Base-by-base conservation (phyloP, 2,888 invertebrate genomes). In the Ophion ventricosus region DNA sequence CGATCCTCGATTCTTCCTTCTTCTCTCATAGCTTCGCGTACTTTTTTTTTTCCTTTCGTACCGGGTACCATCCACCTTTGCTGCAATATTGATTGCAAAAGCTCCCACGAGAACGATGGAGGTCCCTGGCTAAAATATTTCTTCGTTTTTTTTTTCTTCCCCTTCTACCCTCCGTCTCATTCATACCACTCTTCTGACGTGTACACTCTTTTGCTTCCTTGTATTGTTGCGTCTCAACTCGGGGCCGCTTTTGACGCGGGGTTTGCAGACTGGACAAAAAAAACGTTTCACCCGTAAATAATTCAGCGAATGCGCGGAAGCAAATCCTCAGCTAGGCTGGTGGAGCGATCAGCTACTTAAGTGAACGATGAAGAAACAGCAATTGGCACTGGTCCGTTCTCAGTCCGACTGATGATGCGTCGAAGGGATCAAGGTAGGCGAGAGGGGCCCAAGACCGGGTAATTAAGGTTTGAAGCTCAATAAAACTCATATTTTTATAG, bases 1-100 rank as follows among this genome's bases (percentile, higher is more conserved):
- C 78, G 64, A 74, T 43, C 75, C 74, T 74, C 82, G 67, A 77
- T 61, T 66, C 66, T 61, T 56, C 57, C 43, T 54, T 64, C 63
- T 57, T 54, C 40, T 76, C 61, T 75, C 75, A 82, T 85, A 72
- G 78, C 88, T n/a, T 57, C 70, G 56, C 54, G 17, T 84, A n/a
- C 73, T 78, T 23, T 69, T 54, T 54, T 74, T 70, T 75, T 80
- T 26, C 63, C 63, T 20, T 20, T 67, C 66, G 26, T 82, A 84
- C 84, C 84, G 83, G 84, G 64, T 81, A 85, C 77, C 87, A 87
- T 89, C 87, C 87, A 88, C 88, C 89, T 90, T 87, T 88, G 86
- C 87, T 92, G 89, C 89, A 92, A 92, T 92, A 92, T 92, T 92
- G 92, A 92, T 92, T 92, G 88, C 89, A 84, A 85, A 86, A 88